A percentile compares a stretch with the other conserved stretches of the same genome.
Evolutionary conservation across 2,888 invertebrate species (phyloP).

Genomic region (Azorinus chamasolen): DNA sequence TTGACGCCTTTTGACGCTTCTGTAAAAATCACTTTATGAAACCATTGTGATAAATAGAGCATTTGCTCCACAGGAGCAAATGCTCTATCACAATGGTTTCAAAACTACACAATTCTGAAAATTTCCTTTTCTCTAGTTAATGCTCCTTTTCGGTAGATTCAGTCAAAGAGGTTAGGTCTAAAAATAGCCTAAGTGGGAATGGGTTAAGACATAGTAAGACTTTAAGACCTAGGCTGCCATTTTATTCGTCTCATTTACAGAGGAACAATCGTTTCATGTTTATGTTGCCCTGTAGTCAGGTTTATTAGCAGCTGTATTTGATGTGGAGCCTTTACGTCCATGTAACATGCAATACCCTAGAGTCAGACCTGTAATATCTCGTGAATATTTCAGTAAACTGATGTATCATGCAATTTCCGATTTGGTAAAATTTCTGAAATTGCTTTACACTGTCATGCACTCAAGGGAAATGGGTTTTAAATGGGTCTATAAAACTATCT

Average conservation of each 20-base stretch:
- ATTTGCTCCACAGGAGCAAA: no score
- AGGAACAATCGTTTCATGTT: constrained; percentile 50
- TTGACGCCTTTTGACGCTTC: no score
- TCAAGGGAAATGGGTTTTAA: constrained; percentile 3
- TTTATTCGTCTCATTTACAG: constrained; percentile 47
- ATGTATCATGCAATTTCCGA: constrained; percentile 41
- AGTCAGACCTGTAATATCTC: constrained; percentile 33
- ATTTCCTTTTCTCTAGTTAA: no score
- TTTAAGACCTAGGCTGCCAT: constrained; percentile 28
- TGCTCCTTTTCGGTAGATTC: no score
- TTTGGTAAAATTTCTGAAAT: constrained; percentile 46
- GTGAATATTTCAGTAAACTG: constrained; percentile 46
- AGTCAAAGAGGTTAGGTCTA: no score
- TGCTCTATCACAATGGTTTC: no score
- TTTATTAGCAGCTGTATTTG: constrained; percentile 49
- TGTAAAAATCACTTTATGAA: no score
- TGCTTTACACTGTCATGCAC: constrained; percentile 27
- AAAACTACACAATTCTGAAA: no score
- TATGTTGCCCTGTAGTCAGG: constrained; percentile 22
- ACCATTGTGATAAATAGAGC: no score
- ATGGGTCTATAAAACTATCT: no score
- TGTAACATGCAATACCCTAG: constrained; percentile 36
- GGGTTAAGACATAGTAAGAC: no score
- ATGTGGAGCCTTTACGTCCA: constrained; percentile 42
- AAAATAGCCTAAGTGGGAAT: no score